Evolutionary conservation across 2,113 vertebrate species (phyloP), one percentile per base, ranked within the genome.

Genomic region (Sciurus niger): DNA sequence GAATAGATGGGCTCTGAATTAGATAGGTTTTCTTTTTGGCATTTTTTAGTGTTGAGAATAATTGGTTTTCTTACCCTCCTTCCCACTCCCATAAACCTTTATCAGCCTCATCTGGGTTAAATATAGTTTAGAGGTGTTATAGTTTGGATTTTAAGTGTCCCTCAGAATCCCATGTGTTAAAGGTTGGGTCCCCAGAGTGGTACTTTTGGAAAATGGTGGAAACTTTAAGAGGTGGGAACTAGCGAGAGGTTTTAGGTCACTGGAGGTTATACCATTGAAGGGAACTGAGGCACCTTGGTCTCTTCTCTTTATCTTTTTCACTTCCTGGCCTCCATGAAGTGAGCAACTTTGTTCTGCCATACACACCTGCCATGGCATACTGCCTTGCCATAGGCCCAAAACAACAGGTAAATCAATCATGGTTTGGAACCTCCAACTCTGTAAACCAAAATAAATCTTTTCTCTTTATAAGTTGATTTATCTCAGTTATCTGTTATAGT

Each of bases 31-130:
- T 77, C 85, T 85, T 93, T 67, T 14, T 34, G 80, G 43, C 83
- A 74, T 92, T 87, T 90, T 96, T 95, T 92, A 92, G 28, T 77
- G 51, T 80, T 80, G 85, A 96, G 60, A 84, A 12, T 34, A 88
- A 72, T 63, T 89, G 28, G 8, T 94, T 96, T 25, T 88, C 55
- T 84, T 88, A 22, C 22, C 53, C 1, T 72, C 22, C 43, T 95
- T 20, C 34, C 43, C 18, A 68, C 12, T 77, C 55, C 14, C 60
- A 90, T 34, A 90, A 76, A 84, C 46, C 12, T 68, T 89, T 63
- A 67, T 80, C 34, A 90, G 34, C 17, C 34, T 94, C 58, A 70
- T 87, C 58, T 17, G 18, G 43, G 22, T 77, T 90, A 84, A 84
- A 60, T 87, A 68, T 63, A 80, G 2, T 94, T 94, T 95, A 43